A percentile compares a stretch with the other conserved stretches of the same genome.
These are phyloP conservation scores for Lacerta viridis DNA, from an alignment of 2,797 vertebrate species.

Conservation along the genomic window DNA sequence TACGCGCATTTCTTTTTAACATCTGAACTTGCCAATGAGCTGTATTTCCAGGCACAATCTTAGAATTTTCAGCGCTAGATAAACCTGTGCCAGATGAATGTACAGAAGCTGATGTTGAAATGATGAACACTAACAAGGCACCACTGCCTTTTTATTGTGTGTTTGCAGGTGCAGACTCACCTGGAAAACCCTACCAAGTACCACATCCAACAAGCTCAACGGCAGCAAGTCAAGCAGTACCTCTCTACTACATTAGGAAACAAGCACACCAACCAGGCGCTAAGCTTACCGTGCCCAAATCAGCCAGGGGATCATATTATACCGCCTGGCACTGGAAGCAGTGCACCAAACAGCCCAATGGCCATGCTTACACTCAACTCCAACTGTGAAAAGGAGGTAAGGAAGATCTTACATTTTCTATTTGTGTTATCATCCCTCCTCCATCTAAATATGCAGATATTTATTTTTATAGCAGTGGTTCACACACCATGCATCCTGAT, in stretches of 20 bases:
- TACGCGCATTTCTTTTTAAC: neutral
- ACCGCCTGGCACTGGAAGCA: conserved; percentile 93
- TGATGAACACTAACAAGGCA: neutral
- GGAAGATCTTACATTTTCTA: neutral
- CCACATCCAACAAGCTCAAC: conserved; percentile 95
- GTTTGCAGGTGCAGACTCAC: conserved; percentile 91
- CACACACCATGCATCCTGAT: too few relatives aligned
- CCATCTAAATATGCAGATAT: too few relatives aligned
- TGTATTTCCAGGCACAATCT: neutral
- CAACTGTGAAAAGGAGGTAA: conserved; percentile 99
- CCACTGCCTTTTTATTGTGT: conserved; percentile 39
- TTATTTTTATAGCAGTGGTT: too few relatives aligned
- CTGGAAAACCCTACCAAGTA: conserved; percentile 96
- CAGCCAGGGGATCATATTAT: conserved; percentile 95
- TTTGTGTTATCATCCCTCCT: neutral
- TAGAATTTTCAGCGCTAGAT: neutral
- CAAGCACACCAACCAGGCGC: conserved; percentile 91
- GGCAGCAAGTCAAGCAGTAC: conserved; percentile 98
- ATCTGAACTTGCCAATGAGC: neutral
- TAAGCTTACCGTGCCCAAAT: conserved; percentile 94
- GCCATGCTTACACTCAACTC: conserved; percentile 95
- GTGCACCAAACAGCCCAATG: conserved; percentile 98
- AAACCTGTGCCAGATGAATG: neutral
- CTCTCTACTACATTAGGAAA: conserved; percentile 93
- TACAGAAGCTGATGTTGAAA: neutral